Evolutionary conservation across 2,888 invertebrate genomes (phyloP).

Genomic region (Hybos culiciformis): DNA sequence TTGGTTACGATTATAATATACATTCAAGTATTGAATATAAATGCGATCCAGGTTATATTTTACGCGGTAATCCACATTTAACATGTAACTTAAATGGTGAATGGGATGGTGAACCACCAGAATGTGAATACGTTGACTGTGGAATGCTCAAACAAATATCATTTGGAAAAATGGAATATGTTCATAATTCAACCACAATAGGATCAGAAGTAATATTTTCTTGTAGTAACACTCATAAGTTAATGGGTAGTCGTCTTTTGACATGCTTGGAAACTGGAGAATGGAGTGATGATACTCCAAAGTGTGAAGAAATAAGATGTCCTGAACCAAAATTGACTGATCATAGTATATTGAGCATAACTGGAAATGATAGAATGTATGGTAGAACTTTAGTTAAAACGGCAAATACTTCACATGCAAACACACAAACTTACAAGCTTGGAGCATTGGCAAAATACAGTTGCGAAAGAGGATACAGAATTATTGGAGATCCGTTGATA

Average conservation of each 20-base stretch:
- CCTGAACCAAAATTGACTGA: constrained; percentile 68
- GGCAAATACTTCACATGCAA: constrained; percentile 47
- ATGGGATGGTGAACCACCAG: constrained; percentile 71
- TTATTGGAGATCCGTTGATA: constrained; percentile 69
- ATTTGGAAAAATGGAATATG: constrained; percentile 62
- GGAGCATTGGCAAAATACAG: constrained; percentile 77
- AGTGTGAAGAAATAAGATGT: constrained; percentile 86
- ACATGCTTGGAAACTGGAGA: constrained; percentile 58
- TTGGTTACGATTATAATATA: constrained; percentile 79
- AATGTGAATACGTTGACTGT: constrained; percentile 80
- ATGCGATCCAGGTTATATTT: constrained; percentile 70
- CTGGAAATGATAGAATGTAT: constrained; percentile 82
- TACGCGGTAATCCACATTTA: constrained; percentile 57
- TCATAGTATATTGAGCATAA: constrained; percentile 76
- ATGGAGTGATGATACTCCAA: constrained; percentile 74
- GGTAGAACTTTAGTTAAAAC: constrained; percentile 71
- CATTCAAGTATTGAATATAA: constrained; percentile 78
- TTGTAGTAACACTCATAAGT: constrained; percentile 64
- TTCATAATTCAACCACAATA: constrained; percentile 65
- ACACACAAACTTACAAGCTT: constrained; percentile 65
- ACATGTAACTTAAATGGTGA: constrained; percentile 64
- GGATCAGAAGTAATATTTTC: constrained; percentile 68
- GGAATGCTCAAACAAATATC: constrained; percentile 67
- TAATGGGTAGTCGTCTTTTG: constrained; percentile 59
- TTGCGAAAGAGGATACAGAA: constrained; percentile 80